Base-by-base conservation (phyloP, 2,797 vertebrate genomes). In the Paguma larvata region DNA sequence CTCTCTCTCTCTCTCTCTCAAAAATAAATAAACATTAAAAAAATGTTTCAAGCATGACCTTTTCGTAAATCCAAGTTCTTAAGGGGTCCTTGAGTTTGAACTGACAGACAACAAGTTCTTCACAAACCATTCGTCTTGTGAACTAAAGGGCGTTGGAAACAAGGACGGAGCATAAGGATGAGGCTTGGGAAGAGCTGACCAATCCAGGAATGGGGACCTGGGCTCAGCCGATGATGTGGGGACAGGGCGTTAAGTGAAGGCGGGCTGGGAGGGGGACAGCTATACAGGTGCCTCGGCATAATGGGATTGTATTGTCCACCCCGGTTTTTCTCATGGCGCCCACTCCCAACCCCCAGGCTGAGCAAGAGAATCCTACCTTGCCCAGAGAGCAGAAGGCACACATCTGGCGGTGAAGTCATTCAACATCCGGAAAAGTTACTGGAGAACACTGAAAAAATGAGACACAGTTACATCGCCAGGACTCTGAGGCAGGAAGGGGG, bases 11-110 rank as follows among this genome's bases (percentile, higher is more conserved):
- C 53, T 56, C 53, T 18, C 19, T 56, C 53, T 56, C 53, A 53
- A 56, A 56, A 56, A 56, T 18, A 59, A 59, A 59, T 59, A 23
- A 59, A 59, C 56, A 59, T 59, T 59, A 9, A 59, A 23, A 59
- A 59, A 23, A 23, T 59, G 21, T 59, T 59, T 51, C 41, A 62
- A 78, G 2, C 6, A 75, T 21, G 18, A 56, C 46, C 16, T 89
- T 94, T 86, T 32, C 11, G 15, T 72, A 97, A 92, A 79, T 59
- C 19, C 51, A 92, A 65, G 6, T 16, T 96, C 12, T 78, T 79
- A 80, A 48, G 63, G 34, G 48, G 3, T 75, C 89, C n/a, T 75
- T 32, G 32, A 34, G 75, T 85, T 15, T 84, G 32, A 92, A 51
- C 48, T 18, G 5, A 56, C 21, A 78, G 6, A 56, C 21, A 78